A percentile compares a stretch with the other conserved stretches of the same genome.
Evolutionary conservation across 2,797 vertebrate genomes (phyloP).

Genomic region (Pseudopleuronectes americanus): DNA sequence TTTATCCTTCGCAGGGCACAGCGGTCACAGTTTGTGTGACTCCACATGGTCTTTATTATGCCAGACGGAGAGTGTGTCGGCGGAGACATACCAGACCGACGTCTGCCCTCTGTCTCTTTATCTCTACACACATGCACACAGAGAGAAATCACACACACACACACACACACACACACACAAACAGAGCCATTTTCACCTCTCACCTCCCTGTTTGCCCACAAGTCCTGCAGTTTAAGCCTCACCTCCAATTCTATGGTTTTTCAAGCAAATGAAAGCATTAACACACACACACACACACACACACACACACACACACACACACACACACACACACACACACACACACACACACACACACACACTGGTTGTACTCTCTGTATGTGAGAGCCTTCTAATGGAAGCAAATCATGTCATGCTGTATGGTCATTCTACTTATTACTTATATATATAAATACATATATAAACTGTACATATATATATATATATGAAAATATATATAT

Average conservation of each 20-base stretch:
- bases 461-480: slow-evolving; percentile 15
- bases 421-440: slow-evolving; percentile 3
- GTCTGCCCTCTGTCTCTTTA: slow-evolving; percentile 43
- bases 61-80: slow-evolving; percentile 52
- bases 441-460: slow-evolving; percentile 25
- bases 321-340: no score
- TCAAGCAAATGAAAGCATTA: neutral
- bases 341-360: neutral
- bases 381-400: slow-evolving; percentile 16
- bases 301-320: slow-evolving; percentile 1
- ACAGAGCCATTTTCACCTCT: slow-evolving; percentile 43
- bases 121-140: slow-evolving; percentile 14
- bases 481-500: slow-evolving; percentile 22
- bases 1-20: slow-evolving; percentile 66
- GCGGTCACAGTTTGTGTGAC: slow-evolving; percentile 61
- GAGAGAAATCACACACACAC: neutral
- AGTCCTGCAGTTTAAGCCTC: slow-evolving; percentile 11
- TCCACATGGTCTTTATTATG: slow-evolving; percentile 67
- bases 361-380: no score
- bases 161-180: neutral
- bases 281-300: slow-evolving; percentile 4
- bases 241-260: neutral
- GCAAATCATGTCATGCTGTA: slow-evolving; percentile 26
- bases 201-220: slow-evolving; percentile 30
- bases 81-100: slow-evolving; percentile 36